Conservation (phyloP, 2,113 vertebrate genomes). For the Scomber colias region DNA sequence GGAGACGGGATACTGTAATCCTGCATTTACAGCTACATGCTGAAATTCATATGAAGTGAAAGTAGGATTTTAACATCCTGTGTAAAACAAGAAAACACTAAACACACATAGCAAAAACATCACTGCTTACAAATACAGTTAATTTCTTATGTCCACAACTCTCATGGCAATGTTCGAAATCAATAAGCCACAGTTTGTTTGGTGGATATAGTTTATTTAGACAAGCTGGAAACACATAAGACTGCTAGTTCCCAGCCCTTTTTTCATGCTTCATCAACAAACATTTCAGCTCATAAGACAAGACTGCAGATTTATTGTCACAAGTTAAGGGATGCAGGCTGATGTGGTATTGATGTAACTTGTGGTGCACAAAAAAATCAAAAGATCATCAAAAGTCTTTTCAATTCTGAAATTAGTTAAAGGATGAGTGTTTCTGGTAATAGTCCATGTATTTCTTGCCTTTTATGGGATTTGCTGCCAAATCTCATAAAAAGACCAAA, state of each 20-base stretch:
- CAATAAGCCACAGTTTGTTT: slow-evolving; percentile 60
- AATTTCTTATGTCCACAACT: slow-evolving; percentile 22
- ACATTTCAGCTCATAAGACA: slow-evolving; percentile 42
- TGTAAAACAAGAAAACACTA: slow-evolving; percentile 18
- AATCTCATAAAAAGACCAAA: neutral
- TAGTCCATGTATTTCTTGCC: neutral
- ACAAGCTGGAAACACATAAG: slow-evolving; percentile 49
- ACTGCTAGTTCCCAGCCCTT: slow-evolving; percentile 61
- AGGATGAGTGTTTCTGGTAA: neutral
- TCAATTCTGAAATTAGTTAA: neutral
- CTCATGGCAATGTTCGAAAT: slow-evolving; percentile 25
- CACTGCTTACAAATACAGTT: slow-evolving; percentile 27
- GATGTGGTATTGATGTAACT: slow-evolving; percentile 13
- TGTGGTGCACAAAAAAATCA: neutral
- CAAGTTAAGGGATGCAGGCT: slow-evolving; percentile 16
- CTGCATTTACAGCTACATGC: neutral
- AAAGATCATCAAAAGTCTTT: neutral
- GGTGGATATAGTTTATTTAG: slow-evolving; percentile 62
- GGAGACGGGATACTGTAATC: neutral
- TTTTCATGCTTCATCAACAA: slow-evolving; percentile 58
- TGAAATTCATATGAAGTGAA: slow-evolving; percentile 22
- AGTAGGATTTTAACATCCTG: slow-evolving; percentile 14
- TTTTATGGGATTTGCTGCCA: neutral
- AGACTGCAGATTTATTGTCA: neutral
- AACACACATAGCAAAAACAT: neutral